Base-by-base conservation (phyloP, 2,888 invertebrate species). In the Hypena proboscidalis region DNA sequence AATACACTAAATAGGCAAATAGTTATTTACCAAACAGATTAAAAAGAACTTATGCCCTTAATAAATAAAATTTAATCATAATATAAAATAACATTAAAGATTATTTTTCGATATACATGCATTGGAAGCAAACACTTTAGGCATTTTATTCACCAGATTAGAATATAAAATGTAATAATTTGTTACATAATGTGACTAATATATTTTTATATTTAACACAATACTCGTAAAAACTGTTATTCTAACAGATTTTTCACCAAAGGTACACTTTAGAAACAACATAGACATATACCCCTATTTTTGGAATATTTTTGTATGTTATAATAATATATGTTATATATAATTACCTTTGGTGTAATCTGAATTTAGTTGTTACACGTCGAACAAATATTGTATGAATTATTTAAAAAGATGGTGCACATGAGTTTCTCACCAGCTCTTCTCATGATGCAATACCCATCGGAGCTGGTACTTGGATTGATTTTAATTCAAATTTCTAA, bases 1-100 rank as follows among this genome's bases (percentile, higher is more conserved):
- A n/a, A n/a, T n/a, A n/a, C n/a, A n/a, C n/a, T n/a, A n/a, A n/a
- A n/a, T n/a, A n/a, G n/a, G n/a, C n/a, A n/a, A n/a, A n/a, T n/a
- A n/a, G n/a, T n/a, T n/a, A n/a, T 39, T 59, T 45, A 13, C 34
- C 48, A 54, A 57, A 48, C 40, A 44, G 49, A 40, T 54, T 48
- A 35, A n/a, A n/a, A n/a, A n/a, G n/a, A n/a, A n/a, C n/a, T n/a
- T n/a, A n/a, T n/a, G n/a, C n/a, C n/a, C n/a, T n/a, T n/a, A n/a
- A n/a, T n/a, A n/a, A n/a, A n/a, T n/a, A n/a, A n/a, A n/a, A n/a
- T n/a, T 22, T 42, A 58, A 58, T 22, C 41, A 42, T 33, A 44
- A 40, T 38, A 29, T 46, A 21, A 34, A 49, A 34, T 36, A 45
- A 26, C 21, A 11, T 42, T 43, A 17, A 37, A 29, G 35, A 35